Conservation (phyloP, 1,140 invertebrate genomes). For the Drosophila orosa region DNA sequence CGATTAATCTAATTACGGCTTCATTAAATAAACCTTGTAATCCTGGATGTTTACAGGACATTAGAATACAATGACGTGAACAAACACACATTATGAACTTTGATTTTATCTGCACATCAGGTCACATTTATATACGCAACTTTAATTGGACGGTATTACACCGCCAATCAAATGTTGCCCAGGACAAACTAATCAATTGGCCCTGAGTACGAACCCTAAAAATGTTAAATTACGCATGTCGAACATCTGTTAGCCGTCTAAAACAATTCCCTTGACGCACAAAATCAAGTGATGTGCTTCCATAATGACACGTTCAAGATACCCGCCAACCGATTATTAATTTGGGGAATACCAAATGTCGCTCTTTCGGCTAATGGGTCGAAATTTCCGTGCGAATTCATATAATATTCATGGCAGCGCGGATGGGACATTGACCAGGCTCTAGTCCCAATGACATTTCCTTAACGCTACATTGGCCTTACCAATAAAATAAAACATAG, state of each 20-base stretch:
- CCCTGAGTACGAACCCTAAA: neutral
- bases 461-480: constrained; percentile 55
- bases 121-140: constrained; percentile 2
- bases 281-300: constrained; percentile 6
- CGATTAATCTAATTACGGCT: constrained; percentile 4
- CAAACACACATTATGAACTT: neutral
- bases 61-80: constrained; percentile 1
- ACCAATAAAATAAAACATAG: constrained; percentile 28
- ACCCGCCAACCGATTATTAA: constrained; percentile 23
- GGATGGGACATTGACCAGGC: constrained; percentile 34
- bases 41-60: neutral
- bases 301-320: constrained; percentile 23
- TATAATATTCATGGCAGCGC: constrained; percentile 46
- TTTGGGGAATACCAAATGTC: constrained; percentile 26
- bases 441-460: constrained; percentile 56
- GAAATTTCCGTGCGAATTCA: constrained; percentile 34
- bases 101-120: neutral
- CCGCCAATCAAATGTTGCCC: neutral
- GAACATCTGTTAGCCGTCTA: constrained; percentile 30
- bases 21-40: constrained; percentile 1
- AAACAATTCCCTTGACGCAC: constrained; percentile 19
- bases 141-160: constrained; percentile 7
- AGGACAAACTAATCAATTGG: constrained; percentile 1
- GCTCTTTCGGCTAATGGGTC: constrained; percentile 37
- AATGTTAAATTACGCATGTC: constrained; percentile 15